Base-by-base conservation (phyloP, 2,888 invertebrate genomes). In the Orthosia cruda region DNA sequence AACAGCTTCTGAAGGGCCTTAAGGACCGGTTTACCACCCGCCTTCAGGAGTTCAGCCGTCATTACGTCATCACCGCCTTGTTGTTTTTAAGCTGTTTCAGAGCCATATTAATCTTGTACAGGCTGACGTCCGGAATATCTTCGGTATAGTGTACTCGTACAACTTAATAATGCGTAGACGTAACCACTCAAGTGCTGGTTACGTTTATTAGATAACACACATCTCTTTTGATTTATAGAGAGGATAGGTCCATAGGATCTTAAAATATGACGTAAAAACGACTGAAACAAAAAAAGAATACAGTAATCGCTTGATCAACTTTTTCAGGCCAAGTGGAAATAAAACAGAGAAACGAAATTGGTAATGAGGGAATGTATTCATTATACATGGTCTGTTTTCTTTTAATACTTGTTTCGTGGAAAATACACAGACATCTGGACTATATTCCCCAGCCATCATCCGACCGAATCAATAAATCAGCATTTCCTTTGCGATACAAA, bases 381-480 rank as follows among this genome's bases (percentile, higher is more conserved):
- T n/a, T 62, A 57, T 16, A 20, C 32, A 55, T 54, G 52, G 15
- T 15, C 55, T 55, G 64, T 67, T 65, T 83, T 61, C 84, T 67
- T 67, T 70, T 40, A 61, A 68, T 26, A 23, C 15, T 11, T 52
- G 16, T 26, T 59, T 54, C 18, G 55, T 47, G 55, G 18, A 66
- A 83, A 82, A 54, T n/a, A 62, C 4, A 63, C 54, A 80, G 15
- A 62, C 23, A 82, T 84, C 66, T 63, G 71, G 45, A 64, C 12
- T 26, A 54, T 49, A 55, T 77, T 69, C 45, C 54, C 57, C 23
- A 4, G 32, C n/a, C 52, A 59, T 40, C 70, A 61, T 64, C 26
- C 50, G 50, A n/a, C 50, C 15, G 13, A 63, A 66, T 72, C 71
- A 66, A 81, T 85, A 83, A 78, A 77, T 74, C 59, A 81, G 66